Evolutionary conservation across 2,797 vertebrate species (phyloP).

Genomic region (Microctenopoma lineatum): DNA sequence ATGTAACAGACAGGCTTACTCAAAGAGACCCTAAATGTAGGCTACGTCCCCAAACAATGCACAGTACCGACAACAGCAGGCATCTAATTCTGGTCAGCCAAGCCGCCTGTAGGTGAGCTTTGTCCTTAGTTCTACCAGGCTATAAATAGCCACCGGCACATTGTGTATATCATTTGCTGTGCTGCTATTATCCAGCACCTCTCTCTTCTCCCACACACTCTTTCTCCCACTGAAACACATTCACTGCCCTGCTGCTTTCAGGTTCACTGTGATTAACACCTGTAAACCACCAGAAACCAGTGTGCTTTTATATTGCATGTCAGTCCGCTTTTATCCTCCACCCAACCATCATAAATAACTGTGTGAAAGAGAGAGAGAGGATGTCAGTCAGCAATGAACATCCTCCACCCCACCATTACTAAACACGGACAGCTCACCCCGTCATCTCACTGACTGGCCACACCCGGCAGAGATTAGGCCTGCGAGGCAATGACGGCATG

Average conservation of each 20-base stretch:
- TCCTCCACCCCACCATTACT: slow-evolving; percentile 51
- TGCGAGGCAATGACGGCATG: slow-evolving; percentile 63
- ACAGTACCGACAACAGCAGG: slow-evolving; percentile 50
- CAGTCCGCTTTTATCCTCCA: slow-evolving; percentile 43
- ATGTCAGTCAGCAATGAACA: slow-evolving; percentile 32
- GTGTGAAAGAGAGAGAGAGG: slow-evolving; percentile 8
- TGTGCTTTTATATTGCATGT: slow-evolving; percentile 27
- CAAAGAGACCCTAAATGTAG: slow-evolving; percentile 37
- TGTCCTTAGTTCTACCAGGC: slow-evolving; percentile 62
- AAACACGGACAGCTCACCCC: slow-evolving; percentile 68
- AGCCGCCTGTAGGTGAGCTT: slow-evolving; percentile 57
- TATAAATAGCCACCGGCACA: slow-evolving; percentile 75
- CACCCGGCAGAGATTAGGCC: slow-evolving; percentile 76
- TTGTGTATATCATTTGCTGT: slow-evolving; percentile 64
- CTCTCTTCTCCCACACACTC: slow-evolving; percentile 54
- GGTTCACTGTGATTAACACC: slow-evolving; percentile 48
- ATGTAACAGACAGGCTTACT: slow-evolving; percentile 47
- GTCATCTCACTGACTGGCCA: slow-evolving; percentile 75
- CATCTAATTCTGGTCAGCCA: slow-evolving; percentile 56
- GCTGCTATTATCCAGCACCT: slow-evolving; percentile 56
- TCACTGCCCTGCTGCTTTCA: slow-evolving; percentile 41
- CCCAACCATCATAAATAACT: slow-evolving; percentile 46
- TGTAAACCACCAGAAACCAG: slow-evolving; percentile 29
- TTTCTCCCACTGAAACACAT: slow-evolving; percentile 40
- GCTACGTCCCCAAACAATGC: slow-evolving; percentile 58